Evolutionary conservation across 2,113 vertebrate species (phyloP), one percentile per base, ranked within the genome.

Genomic region (Pluvialis apricaria): DNA sequence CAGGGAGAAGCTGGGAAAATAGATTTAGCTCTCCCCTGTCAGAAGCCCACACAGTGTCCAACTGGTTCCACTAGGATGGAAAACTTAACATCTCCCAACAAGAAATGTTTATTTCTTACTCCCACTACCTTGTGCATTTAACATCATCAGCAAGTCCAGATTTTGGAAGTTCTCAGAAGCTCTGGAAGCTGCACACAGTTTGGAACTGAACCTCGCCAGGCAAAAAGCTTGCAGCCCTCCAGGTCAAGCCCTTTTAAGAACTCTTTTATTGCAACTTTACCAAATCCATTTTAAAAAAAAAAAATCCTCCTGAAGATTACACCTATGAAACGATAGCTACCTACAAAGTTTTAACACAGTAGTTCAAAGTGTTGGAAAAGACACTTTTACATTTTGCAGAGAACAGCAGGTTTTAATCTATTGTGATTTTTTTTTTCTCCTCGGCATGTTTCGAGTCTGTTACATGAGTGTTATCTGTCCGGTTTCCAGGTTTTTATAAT

Each of bases 391-490:
- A 90, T 92, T 94, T 75, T 82, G 94, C 90, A 95, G 96, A 68
- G 91, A 97, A 96, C 97, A 97, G 97, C 96, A 96, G 94, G 96
- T 96, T 96, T 97, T 96, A 95, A 97, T 96, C 94, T 94, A 11
- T 77, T 34, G 75, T 36, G 90, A 58, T 55, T 57, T 82, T 93
- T 90, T 84, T 77, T 91, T 64, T 47, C 68, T 94, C 85, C 84
- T 40, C 95, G 93, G 94, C 94, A 94, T 94, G 91, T 96, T 94
- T 88, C 44, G 93, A 65, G 90, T 92, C 95, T 91, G 96, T 97
- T 97, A 95, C 92, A 73, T 95, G 96, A 97, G 76, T 92, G 72
- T 96, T 97, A 95, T 97, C 95, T 97, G 96, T 97, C 94, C 96
- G 15, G 97, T 95, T 97, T 97, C 96, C 96, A 95, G 97, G 92